A percentile compares a stretch with the other conserved stretches of the same genome.
phyloP scores from a whole-genome alignment of 2,797 vertebrate species.

The Anableps anableps region DNA sequence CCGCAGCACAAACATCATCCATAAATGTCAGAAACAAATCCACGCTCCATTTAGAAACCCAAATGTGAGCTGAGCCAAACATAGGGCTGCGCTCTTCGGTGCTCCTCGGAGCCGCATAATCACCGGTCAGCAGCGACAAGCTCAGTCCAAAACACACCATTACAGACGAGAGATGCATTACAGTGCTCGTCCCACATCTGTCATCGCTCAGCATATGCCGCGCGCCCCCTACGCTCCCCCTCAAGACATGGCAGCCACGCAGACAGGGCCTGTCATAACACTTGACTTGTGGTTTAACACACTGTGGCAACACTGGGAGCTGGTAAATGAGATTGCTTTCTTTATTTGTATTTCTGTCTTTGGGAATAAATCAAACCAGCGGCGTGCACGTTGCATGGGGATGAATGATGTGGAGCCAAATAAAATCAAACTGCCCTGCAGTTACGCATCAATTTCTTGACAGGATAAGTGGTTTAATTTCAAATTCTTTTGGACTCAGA shows the following conservation, averaged over 20 bases:
- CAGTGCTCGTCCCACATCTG: conserved; percentile 70
- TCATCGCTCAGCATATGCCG: conserved; percentile 68
- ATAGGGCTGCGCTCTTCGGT: conserved; percentile 40
- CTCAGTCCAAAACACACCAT: conserved; percentile 58
- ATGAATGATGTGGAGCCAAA: conserved; percentile 17
- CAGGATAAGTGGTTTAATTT: conserved; percentile 36
- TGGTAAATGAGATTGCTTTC: conserved; percentile 71
- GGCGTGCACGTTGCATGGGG: conserved; percentile 12
- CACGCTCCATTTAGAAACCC: conserved; percentile 54
- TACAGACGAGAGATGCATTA: conserved; percentile 57
- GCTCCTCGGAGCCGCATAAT: conserved; percentile 52
- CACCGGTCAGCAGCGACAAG: conserved; percentile 56
- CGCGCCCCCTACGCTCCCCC: conserved; percentile 56
- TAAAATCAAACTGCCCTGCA: conserved; percentile 34
- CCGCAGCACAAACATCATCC: conserved; percentile 64
- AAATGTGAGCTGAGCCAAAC: conserved; percentile 60
- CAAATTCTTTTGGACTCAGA: conserved; percentile 23
- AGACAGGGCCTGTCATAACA: conserved; percentile 76
- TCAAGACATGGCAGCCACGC: conserved; percentile 60
- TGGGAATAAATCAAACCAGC: conserved; percentile 58
- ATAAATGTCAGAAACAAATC: conserved; percentile 68
- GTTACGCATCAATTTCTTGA: conserved; percentile 27
- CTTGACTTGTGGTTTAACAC: conserved; percentile 72
- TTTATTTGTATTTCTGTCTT: conserved; percentile 67
- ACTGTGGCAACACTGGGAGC: conserved; percentile 66